These are phyloP conservation scores for Nyctalus aviator DNA, from an alignment of 2,797 vertebrate species.

Conservation along the genomic window DNA sequence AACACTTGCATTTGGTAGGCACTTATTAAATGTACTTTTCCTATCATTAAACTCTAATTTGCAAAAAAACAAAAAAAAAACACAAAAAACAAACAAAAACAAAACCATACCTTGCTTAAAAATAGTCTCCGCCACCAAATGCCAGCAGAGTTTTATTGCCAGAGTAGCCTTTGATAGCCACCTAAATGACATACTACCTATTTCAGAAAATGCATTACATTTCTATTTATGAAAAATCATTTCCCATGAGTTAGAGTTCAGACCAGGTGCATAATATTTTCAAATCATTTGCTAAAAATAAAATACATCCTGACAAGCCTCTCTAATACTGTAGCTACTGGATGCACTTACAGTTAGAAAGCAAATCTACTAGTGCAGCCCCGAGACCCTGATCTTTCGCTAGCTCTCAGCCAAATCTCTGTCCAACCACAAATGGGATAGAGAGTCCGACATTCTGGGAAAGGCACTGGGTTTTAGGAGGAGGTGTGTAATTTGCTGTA, in stretches of 20 bases:
- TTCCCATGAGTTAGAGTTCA: constrained; percentile 70
- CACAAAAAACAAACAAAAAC: too few relatives aligned
- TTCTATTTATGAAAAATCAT: constrained; percentile 71
- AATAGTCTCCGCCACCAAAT: background rate
- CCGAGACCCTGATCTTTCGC: background rate
- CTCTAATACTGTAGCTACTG: constrained; percentile 28
- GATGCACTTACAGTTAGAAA: constrained; percentile 40
- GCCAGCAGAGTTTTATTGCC: constrained; percentile 57
- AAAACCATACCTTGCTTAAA: background rate
- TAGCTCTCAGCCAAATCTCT: background rate
- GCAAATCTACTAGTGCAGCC: background rate
- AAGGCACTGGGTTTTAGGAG: constrained; percentile 36
- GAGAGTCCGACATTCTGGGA: background rate
- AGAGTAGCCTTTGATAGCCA: constrained; percentile 58
- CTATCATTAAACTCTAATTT: constrained; percentile 56
- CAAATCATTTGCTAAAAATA: constrained; percentile 68
- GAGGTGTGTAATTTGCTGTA: constrained; percentile 50
- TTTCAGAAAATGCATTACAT: constrained; percentile 68
- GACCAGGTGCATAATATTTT: constrained; percentile 66
- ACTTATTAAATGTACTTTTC: constrained; percentile 36
- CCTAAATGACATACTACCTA: constrained; percentile 47
- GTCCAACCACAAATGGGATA: background rate
- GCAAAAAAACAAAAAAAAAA: background rate
- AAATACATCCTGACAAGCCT: constrained; percentile 61
- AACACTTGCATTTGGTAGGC: background rate